These are phyloP conservation scores for Microcaecilia unicolor DNA, from an alignment of 2,797 vertebrate genomes.

Conservation along the genomic window DNA sequence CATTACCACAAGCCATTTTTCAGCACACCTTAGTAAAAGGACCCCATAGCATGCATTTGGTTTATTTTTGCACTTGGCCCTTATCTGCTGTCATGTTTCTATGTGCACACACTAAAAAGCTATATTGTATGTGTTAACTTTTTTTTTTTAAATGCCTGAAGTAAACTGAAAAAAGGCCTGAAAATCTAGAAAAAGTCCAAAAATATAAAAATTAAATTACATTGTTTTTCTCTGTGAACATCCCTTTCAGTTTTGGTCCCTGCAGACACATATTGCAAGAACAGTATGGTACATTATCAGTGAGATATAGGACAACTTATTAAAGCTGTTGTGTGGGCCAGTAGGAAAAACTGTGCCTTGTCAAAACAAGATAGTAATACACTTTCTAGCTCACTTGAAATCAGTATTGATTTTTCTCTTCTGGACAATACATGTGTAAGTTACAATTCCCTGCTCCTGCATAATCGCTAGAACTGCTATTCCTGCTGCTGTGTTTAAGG, in stretches of 20 bases:
- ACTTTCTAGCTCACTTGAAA: conserved; percentile 9
- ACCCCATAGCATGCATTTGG: too few species aligned
- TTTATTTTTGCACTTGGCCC: too few species aligned
- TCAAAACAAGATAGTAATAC: neutral
- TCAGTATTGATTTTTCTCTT: conserved; percentile 2
- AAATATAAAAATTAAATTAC: too few species aligned
- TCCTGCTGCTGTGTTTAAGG: neutral
- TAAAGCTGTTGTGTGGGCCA: neutral
- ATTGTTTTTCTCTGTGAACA: too few species aligned
- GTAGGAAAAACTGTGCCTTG: fast-evolving
- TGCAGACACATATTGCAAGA: neutral
- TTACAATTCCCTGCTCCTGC: conserved; percentile 2
- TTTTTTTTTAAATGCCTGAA: too few species aligned
- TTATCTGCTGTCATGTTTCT: too few species aligned
- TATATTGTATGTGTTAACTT: too few species aligned
- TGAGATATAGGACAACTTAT: neutral
- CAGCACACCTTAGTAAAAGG: too few species aligned
- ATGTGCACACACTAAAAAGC: too few species aligned
- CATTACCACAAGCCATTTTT: too few species aligned
- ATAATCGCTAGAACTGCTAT: conserved; percentile 1
- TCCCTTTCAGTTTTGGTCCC: neutral
- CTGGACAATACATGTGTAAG: neutral
- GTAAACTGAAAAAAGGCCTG: too few species aligned
- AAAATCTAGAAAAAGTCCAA: too few species aligned
- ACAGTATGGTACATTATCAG: neutral